phyloP scores from a whole-genome alignment of 1,140 invertebrate species.

The Galleria mellonella region DNA sequence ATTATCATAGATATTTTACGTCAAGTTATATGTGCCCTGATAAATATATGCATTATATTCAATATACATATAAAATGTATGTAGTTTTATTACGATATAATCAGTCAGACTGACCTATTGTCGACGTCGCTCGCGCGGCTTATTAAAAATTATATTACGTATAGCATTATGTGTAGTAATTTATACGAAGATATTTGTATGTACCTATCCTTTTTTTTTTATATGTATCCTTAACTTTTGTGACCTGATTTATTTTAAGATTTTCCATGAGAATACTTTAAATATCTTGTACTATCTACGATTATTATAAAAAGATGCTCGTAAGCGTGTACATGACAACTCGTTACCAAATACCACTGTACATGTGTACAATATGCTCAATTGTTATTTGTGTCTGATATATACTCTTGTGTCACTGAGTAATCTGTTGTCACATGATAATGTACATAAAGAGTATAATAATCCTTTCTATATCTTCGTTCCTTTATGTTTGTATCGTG shows the following conservation, averaged over 20 bases:
- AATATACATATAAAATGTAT: conserved; percentile 22
- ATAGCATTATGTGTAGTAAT: conserved; percentile 22
- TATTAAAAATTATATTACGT: conserved; percentile 22
- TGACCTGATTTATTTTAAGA: conserved; percentile 72
- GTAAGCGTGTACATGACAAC: conserved; percentile 37
- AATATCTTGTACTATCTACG: conserved; percentile 39
- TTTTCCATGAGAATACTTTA: conserved; percentile 45
- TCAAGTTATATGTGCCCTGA: conserved; percentile 28
- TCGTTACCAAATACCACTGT: conserved; percentile 57
- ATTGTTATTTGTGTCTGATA: conserved; percentile 21
- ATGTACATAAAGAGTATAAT: conserved; percentile 35
- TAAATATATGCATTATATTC: conserved; percentile 27
- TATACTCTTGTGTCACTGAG: conserved; percentile 17
- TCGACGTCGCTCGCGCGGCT: conserved; percentile 5
- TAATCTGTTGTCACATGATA: conserved; percentile 21
- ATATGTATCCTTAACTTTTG: conserved; percentile 52
- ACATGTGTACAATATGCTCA: conserved; percentile 42
- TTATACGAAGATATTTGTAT: conserved; percentile 28
- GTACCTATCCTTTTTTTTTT: too few species aligned
- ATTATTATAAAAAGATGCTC: conserved; percentile 15
- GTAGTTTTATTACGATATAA: conserved; percentile 23
- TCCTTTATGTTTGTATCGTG: conserved; percentile 30
- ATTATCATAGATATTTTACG: conserved; percentile 44
- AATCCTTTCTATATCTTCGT: conserved; percentile 19
- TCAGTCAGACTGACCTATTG: conserved; percentile 23